Evolutionary conservation across 2,888 invertebrate genomes (phyloP).

Genomic region (Crioceris asparagi): DNA sequence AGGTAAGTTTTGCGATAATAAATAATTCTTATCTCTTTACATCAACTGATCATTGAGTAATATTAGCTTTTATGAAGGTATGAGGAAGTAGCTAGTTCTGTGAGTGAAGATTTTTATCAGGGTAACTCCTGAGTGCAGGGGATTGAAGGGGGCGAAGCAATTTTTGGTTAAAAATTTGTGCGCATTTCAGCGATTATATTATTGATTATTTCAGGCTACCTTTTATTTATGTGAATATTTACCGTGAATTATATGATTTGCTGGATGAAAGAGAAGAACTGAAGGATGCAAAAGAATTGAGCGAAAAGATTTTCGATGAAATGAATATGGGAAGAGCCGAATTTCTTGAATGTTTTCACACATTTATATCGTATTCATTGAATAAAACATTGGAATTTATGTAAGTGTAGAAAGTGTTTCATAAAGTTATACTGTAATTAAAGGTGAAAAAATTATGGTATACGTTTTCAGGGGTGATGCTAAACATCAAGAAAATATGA

Average conservation of each 20-base stretch:
- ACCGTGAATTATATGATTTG: conserved; percentile 57
- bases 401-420: conserved; percentile 22
- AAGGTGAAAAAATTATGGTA: conserved; percentile 1
- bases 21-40: too few species aligned
- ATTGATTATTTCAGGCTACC: conserved; percentile 50
- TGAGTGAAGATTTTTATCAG: too few species aligned
- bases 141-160: too few species aligned
- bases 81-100: too few species aligned
- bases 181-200: too few species aligned
- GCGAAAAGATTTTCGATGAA: conserved; percentile 26
- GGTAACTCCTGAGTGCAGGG: too few species aligned
- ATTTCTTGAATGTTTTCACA: conserved; percentile 31
- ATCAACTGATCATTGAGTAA: too few species aligned
- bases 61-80: too few species aligned
- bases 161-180: too few species aligned
- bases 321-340: conserved; percentile 29
- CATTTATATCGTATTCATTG: conserved; percentile 28
- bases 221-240: conserved; percentile 63
- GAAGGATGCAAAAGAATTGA: conserved; percentile 20
- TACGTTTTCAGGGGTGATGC: conserved; percentile 24
- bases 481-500: conserved; percentile 28
- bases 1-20: conserved; percentile 24
- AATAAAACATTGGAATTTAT: conserved; percentile 29
- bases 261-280: conserved; percentile 25
- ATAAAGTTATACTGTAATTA: background rate